Base-by-base conservation (phyloP, 2,888 invertebrate species). In the Hyposoter didymator region DNA sequence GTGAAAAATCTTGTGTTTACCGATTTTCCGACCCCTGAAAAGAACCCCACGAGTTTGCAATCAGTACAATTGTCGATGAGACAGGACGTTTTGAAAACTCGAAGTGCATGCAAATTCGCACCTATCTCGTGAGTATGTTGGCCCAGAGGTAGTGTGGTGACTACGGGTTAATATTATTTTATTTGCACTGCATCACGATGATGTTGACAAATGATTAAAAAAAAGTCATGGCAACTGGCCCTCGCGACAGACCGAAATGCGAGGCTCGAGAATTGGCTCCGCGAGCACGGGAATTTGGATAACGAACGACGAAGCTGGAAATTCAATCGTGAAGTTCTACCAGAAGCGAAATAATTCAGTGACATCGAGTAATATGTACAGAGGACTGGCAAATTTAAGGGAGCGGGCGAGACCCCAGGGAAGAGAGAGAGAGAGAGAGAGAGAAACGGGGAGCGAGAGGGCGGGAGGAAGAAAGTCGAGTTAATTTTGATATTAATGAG, bases 311-410 rank as follows among this genome's bases (percentile, higher is more conserved):
- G 81, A 75, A 35, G 78, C 72, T 89, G 89, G 89, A 90, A 91
- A 90, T 90, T 89, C 88, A 90, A 90, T 91, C 88, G 89, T 84
- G 90, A 90, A 90, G 90, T 91, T 90, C 88, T 88, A 85, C 82
- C 74, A 85, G 85, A 82, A 86, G 75, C 45, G 75, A 69, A 81
- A 83, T 82, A 85, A 82, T 83, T 55, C 81, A 62, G 55, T 28
- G 84, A 72, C 55, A 49, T 28, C 52, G 47, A 55, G 70, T n/a
- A 81, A 84, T 70, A 67, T 49, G 70, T 64, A 83, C 75, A 73
- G 52, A 47, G 35, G 67, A 35, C 43, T 66, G 47, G 72, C 39
- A n/a, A 72, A 79, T 69, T 78, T 32, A 32, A 78, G 66, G 32
- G 45, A 70, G 45, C 28, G 19, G 32, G 69, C 14, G 55, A 45